A percentile compares a stretch with the other conserved stretches of the same genome.
Conservation (phyloP, 2,888 invertebrate species). For the Cenopis cana region DNA sequence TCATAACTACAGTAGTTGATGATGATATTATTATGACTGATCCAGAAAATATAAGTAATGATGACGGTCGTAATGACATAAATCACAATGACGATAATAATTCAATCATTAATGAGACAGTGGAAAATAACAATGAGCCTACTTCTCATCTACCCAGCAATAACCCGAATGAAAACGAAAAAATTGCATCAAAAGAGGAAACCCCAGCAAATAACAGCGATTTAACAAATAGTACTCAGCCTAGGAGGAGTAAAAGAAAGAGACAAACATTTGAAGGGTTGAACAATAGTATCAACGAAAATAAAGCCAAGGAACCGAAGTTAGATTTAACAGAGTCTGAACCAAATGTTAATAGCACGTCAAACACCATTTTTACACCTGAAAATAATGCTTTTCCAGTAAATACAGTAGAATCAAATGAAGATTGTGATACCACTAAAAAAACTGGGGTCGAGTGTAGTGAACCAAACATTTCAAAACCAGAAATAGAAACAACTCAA, state of each 20-base stretch:
- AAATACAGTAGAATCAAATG: neutral
- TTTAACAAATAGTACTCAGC: slow-evolving; percentile 13
- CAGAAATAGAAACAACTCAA: neutral
- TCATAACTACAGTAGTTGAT: slow-evolving; percentile 42
- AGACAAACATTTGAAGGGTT: slow-evolving; percentile 29
- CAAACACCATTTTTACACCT: neutral
- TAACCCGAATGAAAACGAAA: neutral
- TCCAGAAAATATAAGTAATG: slow-evolving; percentile 20
- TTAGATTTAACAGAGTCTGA: slow-evolving; percentile 19
- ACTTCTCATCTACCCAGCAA: neutral
- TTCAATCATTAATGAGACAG: neutral
- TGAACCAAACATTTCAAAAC: neutral
- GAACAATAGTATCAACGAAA: slow-evolving; percentile 11
- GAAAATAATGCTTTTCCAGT: neutral
- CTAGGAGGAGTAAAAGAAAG: slow-evolving; percentile 38
- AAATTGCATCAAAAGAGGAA: slow-evolving; percentile 5
- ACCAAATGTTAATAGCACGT: neutral
- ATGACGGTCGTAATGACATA: neutral
- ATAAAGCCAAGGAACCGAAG: slow-evolving; percentile 28
- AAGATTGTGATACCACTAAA: neutral
- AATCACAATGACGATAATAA: neutral
- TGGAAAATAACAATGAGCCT: slow-evolving; percentile 11
- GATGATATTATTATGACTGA: slow-evolving; percentile 44
- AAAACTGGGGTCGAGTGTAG: neutral
- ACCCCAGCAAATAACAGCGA: neutral